Percentiles rank a stretch among this genome's conserved stretches.
phyloP scores from a whole-genome alignment of 2,113 vertebrate species.

The Stomatorhinus ivindoensis region DNA sequence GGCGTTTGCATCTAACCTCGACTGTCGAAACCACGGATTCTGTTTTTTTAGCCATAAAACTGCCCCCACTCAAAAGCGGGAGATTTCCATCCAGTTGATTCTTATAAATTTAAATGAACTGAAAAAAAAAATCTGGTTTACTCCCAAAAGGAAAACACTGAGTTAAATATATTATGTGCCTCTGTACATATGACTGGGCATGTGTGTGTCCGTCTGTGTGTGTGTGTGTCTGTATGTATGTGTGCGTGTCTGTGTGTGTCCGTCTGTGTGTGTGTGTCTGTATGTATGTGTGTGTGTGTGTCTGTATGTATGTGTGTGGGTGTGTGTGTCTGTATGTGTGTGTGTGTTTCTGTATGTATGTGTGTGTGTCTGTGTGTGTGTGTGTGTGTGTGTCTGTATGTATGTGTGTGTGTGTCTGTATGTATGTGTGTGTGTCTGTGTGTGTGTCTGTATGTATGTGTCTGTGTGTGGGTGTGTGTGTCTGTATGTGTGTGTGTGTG shows the following conservation, averaged over 20 bases:
- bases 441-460: too few species aligned
- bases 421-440: too few species aligned
- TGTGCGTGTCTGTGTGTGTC: background rate
- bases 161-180: conserved; percentile 41
- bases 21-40: conserved; percentile 76
- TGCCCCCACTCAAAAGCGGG: conserved; percentile 57
- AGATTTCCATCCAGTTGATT: conserved; percentile 84
- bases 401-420: too few species aligned
- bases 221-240: background rate
- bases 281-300: too few species aligned
- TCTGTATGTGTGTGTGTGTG: too few species aligned
- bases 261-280: too few species aligned
- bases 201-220: background rate
- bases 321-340: too few species aligned
- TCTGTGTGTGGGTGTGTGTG: too few species aligned
- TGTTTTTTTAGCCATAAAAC: conserved; percentile 88
- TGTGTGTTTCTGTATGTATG: too few species aligned
- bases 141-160: conserved; percentile 66
- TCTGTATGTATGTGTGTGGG: too few species aligned
- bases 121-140: conserved; percentile 73
- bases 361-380: too few species aligned
- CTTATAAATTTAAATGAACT: conserved; percentile 85
- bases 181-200: background rate
- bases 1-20: conserved; percentile 78
- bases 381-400: too few species aligned